Conservation (phyloP, 2,888 invertebrate species). For the Cantharis rufa region DNA sequence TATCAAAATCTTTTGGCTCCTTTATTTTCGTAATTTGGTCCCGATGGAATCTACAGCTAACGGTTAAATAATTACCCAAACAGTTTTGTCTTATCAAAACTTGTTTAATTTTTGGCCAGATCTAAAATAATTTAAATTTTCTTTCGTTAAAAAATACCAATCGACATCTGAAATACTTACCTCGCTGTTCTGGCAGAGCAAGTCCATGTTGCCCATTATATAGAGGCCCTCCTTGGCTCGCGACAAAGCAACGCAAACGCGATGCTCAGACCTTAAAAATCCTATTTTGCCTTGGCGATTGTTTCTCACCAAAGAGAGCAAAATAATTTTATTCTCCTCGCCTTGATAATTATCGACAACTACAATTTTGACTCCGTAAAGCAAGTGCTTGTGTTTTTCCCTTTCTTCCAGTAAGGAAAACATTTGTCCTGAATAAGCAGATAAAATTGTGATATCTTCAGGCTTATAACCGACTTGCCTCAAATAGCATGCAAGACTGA, state of each 20-base stretch:
- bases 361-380: constrained; percentile 63
- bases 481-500: constrained; percentile 65
- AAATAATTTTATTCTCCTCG: too few relatives aligned
- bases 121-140: constrained; percentile 62
- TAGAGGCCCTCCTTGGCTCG: too few relatives aligned
- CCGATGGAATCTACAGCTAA: constrained; percentile 61
- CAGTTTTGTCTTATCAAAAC: background rate
- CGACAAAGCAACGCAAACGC: too few relatives aligned
- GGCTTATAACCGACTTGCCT: constrained; percentile 63
- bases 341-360: too few relatives aligned
- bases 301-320: too few relatives aligned
- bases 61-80: constrained; percentile 29
- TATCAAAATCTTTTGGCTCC: constrained; percentile 54
- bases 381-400: constrained; percentile 33
- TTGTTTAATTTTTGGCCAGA: background rate
- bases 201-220: too few relatives aligned
- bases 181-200: too few relatives aligned
- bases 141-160: constrained; percentile 71
- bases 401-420: constrained; percentile 60
- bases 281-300: too few relatives aligned
- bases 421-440: constrained; percentile 74
- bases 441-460: constrained; percentile 22
- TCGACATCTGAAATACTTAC: constrained; percentile 62
- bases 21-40: constrained; percentile 53
- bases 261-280: too few relatives aligned